Percentiles rank a stretch among this genome's conserved stretches.
phyloP scores from a whole-genome alignment of 2,888 invertebrate species.

The Pogonocherus hispidulus region DNA sequence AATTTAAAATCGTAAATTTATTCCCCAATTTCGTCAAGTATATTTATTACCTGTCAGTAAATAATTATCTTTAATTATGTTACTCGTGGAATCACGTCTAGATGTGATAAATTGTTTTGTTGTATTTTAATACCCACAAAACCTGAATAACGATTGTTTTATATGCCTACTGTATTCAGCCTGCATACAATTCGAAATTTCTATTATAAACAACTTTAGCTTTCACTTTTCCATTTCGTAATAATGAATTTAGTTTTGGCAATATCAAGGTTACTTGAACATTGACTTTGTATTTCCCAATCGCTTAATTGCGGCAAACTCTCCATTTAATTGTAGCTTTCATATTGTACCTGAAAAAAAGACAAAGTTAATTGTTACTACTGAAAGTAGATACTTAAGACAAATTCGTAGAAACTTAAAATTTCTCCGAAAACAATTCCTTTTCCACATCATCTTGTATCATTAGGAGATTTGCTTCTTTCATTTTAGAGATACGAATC shows the following conservation, averaged over 20 bases:
- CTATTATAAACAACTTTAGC: conserved; percentile 44
- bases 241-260: conserved; percentile 56
- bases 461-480: no score
- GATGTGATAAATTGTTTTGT: no score
- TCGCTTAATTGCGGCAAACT: conserved; percentile 37
- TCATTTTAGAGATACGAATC: background rate
- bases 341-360: conserved; percentile 18
- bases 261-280: conserved; percentile 62
- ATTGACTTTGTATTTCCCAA: conserved; percentile 58
- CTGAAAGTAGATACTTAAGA: no score
- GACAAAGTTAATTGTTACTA: background rate
- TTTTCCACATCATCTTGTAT: no score
- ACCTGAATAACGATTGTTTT: no score
- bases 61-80: no score
- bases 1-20: no score
- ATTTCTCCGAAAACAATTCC: background rate
- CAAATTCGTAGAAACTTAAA: background rate
- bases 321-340: conserved; percentile 34
- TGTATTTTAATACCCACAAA: no score
- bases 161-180: background rate
- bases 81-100: no score
- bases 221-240: conserved; percentile 55
- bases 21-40: no score
- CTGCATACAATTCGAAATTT: conserved; percentile 41
- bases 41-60: no score